Evolutionary conservation across 2,113 vertebrate species (phyloP).

Genomic region (Syrmaticus mikado): DNA sequence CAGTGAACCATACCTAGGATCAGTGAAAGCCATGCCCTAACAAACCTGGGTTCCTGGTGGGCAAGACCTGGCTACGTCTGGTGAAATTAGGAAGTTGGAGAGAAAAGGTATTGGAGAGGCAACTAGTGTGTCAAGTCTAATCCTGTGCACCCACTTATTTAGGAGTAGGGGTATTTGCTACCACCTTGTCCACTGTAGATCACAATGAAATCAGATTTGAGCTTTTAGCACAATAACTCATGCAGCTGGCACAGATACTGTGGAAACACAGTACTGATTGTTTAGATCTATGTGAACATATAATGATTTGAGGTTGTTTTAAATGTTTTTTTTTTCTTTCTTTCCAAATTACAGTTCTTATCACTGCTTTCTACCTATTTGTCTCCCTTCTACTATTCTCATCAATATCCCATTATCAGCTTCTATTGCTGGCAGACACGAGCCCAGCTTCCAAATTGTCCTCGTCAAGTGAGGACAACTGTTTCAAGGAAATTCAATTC

Average conservation of each 20-base stretch:
- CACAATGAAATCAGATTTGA: neutral
- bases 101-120: neutral
- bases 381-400: neutral
- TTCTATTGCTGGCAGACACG: constrained; percentile 18
- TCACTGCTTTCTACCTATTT: neutral
- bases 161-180: neutral
- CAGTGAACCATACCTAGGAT: neutral
- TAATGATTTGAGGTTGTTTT: neutral
- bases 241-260: neutral
- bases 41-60: neutral
- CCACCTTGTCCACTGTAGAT: neutral
- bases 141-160: neutral
- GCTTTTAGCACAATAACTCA: neutral
- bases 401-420: constrained; percentile 53
- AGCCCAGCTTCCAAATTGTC: constrained; percentile 47
- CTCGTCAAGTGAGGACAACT: constrained; percentile 22
- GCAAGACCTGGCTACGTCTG: neutral
- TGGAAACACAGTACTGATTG: neutral
- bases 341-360: neutral
- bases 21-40: neutral
- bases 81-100: neutral
- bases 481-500: constrained; percentile 62
- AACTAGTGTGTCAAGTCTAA: neutral
- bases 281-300: constrained; percentile 20
- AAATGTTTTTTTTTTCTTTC: neutral